Evolutionary conservation across 2,888 invertebrate species (phyloP).

Genomic region (Philopedon plagiatum): DNA sequence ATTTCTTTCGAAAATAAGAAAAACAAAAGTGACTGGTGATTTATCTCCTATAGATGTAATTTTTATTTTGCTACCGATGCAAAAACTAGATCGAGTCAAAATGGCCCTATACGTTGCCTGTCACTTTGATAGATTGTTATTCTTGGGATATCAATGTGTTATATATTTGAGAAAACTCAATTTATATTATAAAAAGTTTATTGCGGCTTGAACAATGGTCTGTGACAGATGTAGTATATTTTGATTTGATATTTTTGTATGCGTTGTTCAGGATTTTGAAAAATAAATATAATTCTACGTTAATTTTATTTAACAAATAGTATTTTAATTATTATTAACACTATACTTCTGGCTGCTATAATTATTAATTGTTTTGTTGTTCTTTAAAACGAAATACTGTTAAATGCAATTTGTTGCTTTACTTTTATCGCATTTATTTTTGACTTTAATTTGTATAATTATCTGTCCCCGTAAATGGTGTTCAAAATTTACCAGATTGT

Average conservation of each 20-base stretch:
- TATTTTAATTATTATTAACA: too few relatives aligned
- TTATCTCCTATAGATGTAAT: slow-evolving; percentile 48
- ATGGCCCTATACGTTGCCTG: slow-evolving; percentile 47
- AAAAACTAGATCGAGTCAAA: slow-evolving; percentile 47
- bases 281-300: too few relatives aligned
- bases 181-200: slow-evolving; percentile 42
- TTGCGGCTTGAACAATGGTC: slow-evolving; percentile 28
- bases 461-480: too few relatives aligned
- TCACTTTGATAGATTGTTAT: slow-evolving; percentile 48
- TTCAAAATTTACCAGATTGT: too few relatives aligned
- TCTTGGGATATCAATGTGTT: slow-evolving; percentile 44
- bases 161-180: slow-evolving; percentile 44
- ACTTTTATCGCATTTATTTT: too few relatives aligned
- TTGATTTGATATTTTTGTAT: not conserved
- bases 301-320: too few relatives aligned
- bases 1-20: slow-evolving; percentile 42
- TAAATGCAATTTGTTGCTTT: too few relatives aligned
- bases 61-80: slow-evolving; percentile 43
- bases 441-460: too few relatives aligned
- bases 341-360: too few relatives aligned
- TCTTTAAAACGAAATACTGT: too few relatives aligned
- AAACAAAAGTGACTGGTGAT: slow-evolving; percentile 39
- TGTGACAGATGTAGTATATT: slow-evolving; percentile 6
- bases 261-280: too few relatives aligned
- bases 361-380: too few relatives aligned